Evolutionary conservation across 2,113 vertebrate genomes (phyloP), one percentile per base, ranked within the genome.

Genomic region (Sphaerodactylus townsendi): DNA sequence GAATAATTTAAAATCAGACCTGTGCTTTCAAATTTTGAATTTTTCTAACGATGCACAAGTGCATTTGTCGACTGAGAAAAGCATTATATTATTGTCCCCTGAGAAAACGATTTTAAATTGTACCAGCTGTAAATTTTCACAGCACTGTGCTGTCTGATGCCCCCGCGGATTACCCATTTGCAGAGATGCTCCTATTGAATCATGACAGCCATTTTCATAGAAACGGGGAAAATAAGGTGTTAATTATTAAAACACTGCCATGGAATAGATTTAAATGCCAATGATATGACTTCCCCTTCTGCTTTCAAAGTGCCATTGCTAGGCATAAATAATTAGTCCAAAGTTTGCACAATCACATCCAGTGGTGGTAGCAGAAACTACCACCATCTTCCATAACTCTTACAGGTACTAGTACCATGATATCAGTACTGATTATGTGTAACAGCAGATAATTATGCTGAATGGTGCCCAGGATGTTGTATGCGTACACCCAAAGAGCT

Each of bases 241-340:
- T 14, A 75, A 75, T 79, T 85, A 33, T 66, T 75, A 78, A 62
- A 79, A 79, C 77, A 48, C 56, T 41, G 48, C 69, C n/a, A 41
- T 53, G 64, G n/a, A 72, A 56, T 82, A 86, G 59, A 83, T 65
- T 81, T 70, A 46, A 19, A 5, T 64, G 65, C 64, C 33, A 71
- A 65, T 66, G 35, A 41, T 65, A 75, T 74, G 35, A 83, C 69
- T 87, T 71, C 85, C 56, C 84, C 46, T 64, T 78, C 64, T 77
- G 5, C 11, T 69, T 25, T 82, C 56, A 37, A 73, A 66, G 80
- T 71, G 79, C 35, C 76, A 50, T 81, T 81, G 37, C 48, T 64
- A 84, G 39, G 39, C 50, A 66, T 33, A 70, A 44, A 78, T 72
- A 77, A 82, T 75, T 59, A 82, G 75, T 53, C 46, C 64, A 21